Percentiles rank a stretch among this genome's conserved stretches.
Evolutionary conservation across 2,888 invertebrate species (phyloP).

Genomic region (Sisyra terminalis): DNA sequence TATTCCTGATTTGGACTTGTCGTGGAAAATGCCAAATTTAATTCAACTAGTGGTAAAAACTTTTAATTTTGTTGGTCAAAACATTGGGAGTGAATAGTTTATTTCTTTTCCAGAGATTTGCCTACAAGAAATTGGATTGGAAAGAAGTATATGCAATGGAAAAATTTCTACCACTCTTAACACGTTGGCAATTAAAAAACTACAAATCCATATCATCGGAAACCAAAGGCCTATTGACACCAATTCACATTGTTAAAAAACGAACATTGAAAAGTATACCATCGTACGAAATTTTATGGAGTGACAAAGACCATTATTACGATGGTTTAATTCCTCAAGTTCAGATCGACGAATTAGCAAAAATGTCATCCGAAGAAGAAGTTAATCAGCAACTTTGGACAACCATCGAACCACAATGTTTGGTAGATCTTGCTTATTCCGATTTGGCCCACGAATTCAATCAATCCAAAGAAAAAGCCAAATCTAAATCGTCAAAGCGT

Average conservation of each 20-base stretch:
- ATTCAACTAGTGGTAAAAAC: conserved; percentile 48
- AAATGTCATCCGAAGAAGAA: conserved; percentile 25
- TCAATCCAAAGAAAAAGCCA: conserved; percentile 33
- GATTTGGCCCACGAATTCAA: conserved; percentile 40
- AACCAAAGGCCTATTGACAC: conserved; percentile 23
- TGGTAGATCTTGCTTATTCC: conserved; percentile 45
- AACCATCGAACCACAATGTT: conserved; percentile 49
- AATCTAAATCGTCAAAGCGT: conserved; percentile 13
- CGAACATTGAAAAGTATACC: conserved; percentile 28
- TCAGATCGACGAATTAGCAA: conserved; percentile 33
- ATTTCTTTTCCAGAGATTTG: conserved; percentile 36
- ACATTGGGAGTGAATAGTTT: background rate
- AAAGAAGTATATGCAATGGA: conserved; percentile 57
- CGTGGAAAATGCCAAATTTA: conserved; percentile 49
- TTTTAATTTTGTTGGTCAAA: conserved; percentile 1
- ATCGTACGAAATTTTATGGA: conserved; percentile 54
- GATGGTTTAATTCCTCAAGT: conserved; percentile 40
- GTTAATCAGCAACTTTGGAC: conserved; percentile 34
- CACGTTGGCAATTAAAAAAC: conserved; percentile 56
- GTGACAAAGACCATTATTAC: conserved; percentile 36
- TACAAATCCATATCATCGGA: conserved; percentile 11
- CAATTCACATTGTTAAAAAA: conserved; percentile 37
- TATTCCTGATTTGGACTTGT: conserved; percentile 23
- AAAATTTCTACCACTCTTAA: conserved; percentile 58
- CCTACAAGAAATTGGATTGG: conserved; percentile 53